Conservation (phyloP, 2,888 invertebrate genomes). For the Tetragonula carbonaria region DNA sequence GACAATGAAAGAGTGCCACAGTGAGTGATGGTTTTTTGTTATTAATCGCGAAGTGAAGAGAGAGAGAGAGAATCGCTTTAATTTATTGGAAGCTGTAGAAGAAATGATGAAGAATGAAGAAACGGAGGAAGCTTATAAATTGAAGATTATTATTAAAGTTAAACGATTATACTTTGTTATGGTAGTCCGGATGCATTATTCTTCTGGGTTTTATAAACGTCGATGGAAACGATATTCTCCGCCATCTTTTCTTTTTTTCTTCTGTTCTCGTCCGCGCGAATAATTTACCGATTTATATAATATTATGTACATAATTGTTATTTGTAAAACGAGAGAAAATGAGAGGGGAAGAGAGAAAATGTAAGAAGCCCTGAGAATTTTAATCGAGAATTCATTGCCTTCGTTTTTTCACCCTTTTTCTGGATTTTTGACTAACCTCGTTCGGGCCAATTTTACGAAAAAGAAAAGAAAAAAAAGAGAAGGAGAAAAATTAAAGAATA, state of each 20-base stretch:
- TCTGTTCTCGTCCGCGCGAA: neutral
- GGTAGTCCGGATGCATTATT: slow-evolving; percentile 60
- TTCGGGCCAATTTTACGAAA: slow-evolving; percentile 4
- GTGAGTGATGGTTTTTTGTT: slow-evolving; percentile 24
- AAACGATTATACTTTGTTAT: slow-evolving; percentile 65
- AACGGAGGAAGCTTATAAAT: slow-evolving; percentile 53
- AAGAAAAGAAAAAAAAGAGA: neutral
- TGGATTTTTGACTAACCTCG: neutral
- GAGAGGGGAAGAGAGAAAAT: slow-evolving; percentile 16
- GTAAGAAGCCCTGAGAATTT: slow-evolving; percentile 60
- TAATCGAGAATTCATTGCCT: slow-evolving; percentile 17
- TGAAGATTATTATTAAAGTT: slow-evolving; percentile 66
- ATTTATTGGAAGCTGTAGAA: slow-evolving; percentile 61
- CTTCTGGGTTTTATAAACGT: slow-evolving; percentile 14
- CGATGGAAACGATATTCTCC: neutral
- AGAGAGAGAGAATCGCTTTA: slow-evolving; percentile 51
- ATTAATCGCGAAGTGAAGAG: slow-evolving; percentile 12
- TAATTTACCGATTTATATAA: slow-evolving; percentile 15
- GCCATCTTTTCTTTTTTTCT: neutral
- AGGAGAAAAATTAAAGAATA: neutral
- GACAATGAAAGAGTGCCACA: neutral
- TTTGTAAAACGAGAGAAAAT: slow-evolving; percentile 17
- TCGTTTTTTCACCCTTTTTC: slow-evolving; percentile 2
- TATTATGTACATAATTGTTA: slow-evolving; percentile 35
- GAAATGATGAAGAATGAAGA: slow-evolving; percentile 14